Evolutionary conservation across 2,113 vertebrate genomes (phyloP), one percentile per base, ranked within the genome.

Genomic region (Vicugna pacos): DNA sequence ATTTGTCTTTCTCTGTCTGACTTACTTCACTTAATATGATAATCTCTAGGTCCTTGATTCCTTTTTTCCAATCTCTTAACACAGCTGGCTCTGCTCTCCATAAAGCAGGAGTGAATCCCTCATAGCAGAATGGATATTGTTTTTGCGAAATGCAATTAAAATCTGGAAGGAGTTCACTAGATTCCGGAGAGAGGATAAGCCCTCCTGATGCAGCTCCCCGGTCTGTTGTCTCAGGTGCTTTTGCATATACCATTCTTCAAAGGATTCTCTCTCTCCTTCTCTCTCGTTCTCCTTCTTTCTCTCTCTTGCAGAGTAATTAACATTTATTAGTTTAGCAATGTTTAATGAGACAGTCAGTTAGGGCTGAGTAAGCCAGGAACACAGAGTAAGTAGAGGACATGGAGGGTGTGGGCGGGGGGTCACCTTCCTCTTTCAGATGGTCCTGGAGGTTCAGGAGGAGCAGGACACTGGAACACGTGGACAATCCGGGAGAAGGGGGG

Each of bases 131-230:
- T 28, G 72, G 35, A 54, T 42, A 82, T 77, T 76, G 70, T 24
- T 97, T 86, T 90, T 65, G 86, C 94, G 95, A 81, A 94, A 77
- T 93, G 86, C 89, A 88, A 94, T 94, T 95, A 93, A 96, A 82
- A 76, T 93, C 95, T 85, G 83, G 56, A 28, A 95, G 67, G 92
- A 48, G 54, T 30, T 96, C 72, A 28, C 77, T 62, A 32, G n/a
- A 42, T 81, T 93, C 89, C 24, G 13, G 72, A 65, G 48, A 76
- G 81, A 58, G 22, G 70, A 30, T 22, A 32, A 81, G 38, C 20
- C 38, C 30, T 42, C 0, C 0, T 6, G 30, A 1, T 12, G 82
- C 20, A 20, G 65, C 56, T 69, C 35, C 76, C 64, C 30, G 6
- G 6, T 20, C 19, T 79, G 13, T 87, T n/a, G 50, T 56, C 67